Evolutionary conservation across 2,888 invertebrate species (phyloP).

Genomic region (Microctonus hyperodae): DNA sequence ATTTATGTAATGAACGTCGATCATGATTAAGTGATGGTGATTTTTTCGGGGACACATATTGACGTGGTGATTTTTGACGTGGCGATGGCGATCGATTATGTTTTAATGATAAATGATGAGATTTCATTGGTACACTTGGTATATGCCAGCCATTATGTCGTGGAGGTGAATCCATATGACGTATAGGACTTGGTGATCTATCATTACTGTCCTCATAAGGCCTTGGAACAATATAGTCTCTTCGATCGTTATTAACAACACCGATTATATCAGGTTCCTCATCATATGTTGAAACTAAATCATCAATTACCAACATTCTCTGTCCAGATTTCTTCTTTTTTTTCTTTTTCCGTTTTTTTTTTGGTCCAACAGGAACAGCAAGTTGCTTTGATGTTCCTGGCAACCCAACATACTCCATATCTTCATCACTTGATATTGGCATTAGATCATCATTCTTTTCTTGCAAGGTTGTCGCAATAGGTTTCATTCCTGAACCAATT

Average conservation of each 20-base stretch:
- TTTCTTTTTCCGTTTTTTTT: conserved; percentile 45
- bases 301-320: conserved; percentile 36
- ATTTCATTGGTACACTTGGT: conserved; percentile 20
- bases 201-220: conserved; percentile 40
- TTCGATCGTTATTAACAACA: not conserved
- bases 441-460: conserved; percentile 57
- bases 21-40: conserved; percentile 14
- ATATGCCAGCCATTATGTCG: not conserved
- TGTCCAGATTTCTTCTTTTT: conserved; percentile 49
- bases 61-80: conserved; percentile 28
- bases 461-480: conserved; percentile 44
- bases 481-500: conserved; percentile 40
- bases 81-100: conserved; percentile 31
- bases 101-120: conserved; percentile 4
- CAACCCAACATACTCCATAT: conserved; percentile 57
- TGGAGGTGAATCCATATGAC: not conserved
- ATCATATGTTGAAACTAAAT: conserved; percentile 38
- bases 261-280: conserved; percentile 26
- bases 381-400: conserved; percentile 44
- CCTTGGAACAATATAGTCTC: not conserved
- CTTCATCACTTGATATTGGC: conserved; percentile 60
- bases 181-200: conserved; percentile 15
- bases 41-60: conserved; percentile 31
- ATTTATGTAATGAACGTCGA: not conserved
- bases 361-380: conserved; percentile 29